Percentiles rank a stretch among this genome's conserved stretches.
Evolutionary conservation across 1,140 invertebrate genomes (phyloP).

Genomic region (Portunus trituberculatus): DNA sequence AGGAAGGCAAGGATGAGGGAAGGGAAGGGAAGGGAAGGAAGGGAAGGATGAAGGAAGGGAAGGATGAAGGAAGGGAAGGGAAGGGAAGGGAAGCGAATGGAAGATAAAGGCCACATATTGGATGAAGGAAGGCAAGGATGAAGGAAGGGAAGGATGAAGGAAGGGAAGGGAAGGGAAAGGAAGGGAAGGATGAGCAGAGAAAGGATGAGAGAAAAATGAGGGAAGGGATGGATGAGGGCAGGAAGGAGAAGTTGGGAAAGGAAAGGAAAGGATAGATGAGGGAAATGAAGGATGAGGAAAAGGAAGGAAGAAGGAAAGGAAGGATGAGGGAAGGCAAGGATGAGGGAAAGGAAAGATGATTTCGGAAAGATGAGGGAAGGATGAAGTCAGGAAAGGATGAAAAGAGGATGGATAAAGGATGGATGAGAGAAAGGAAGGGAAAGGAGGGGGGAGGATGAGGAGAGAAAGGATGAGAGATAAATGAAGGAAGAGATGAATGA

Average conservation of each 20-base stretch:
- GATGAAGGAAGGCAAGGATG: too few relatives aligned
- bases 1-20: too few relatives aligned
- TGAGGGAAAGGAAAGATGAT: constrained; percentile 9
- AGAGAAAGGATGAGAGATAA: background rate
- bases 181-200: background rate
- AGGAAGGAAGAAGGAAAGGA: too few relatives aligned
- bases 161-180: background rate
- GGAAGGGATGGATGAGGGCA: background rate
- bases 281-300: too few relatives aligned
- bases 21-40: too few relatives aligned
- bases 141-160: too few relatives aligned
- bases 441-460: background rate
- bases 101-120: too few relatives aligned
- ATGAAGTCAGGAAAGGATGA: background rate
- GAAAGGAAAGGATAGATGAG: background rate
- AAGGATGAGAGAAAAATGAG: background rate
- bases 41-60: too few relatives aligned
- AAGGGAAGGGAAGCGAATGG: too few relatives aligned
- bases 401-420: background rate
- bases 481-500: too few relatives aligned
- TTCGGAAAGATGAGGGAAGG: background rate
- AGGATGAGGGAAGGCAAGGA: too few relatives aligned
- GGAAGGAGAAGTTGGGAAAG: background rate
- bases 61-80: too few relatives aligned
- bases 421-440: background rate